These are phyloP conservation scores for Zosterops hypoxanthus DNA, from an alignment of 2,113 vertebrate genomes.

Conservation along the genomic window DNA sequence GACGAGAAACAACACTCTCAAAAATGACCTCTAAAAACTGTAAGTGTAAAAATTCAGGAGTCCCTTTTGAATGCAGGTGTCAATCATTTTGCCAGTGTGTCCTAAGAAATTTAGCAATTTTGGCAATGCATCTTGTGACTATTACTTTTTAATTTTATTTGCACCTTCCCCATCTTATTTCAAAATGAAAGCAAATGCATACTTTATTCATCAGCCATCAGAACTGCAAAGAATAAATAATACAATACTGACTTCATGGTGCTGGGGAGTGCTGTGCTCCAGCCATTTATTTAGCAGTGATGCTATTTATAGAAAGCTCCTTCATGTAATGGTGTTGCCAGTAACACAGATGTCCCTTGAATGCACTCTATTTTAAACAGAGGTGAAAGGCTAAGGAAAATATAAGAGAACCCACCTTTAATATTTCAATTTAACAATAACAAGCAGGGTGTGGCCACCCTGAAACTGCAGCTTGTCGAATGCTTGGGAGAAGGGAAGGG, in stretches of 20 bases:
- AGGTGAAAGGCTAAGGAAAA: conserved; percentile 66
- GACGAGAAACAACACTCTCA: neutral
- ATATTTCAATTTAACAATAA: conserved; percentile 74
- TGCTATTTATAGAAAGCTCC: conserved; percentile 55
- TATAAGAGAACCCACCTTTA: conserved; percentile 48
- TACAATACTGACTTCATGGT: neutral
- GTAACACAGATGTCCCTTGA: conserved; percentile 55
- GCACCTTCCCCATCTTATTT: neutral
- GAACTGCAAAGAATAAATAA: neutral
- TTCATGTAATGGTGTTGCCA: conserved; percentile 48
- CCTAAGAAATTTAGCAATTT: neutral
- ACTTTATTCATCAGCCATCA: neutral
- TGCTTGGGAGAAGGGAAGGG: conserved; percentile 74
- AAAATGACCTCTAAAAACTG: neutral
- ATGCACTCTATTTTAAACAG: conserved; percentile 46
- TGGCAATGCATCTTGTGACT: neutral
- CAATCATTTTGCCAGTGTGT: neutral
- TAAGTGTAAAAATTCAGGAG: neutral
- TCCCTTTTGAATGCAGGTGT: neutral
- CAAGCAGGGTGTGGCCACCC: conserved; percentile 63
- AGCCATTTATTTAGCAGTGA: conserved; percentile 26
- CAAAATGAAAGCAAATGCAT: neutral
- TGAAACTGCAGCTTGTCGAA: conserved; percentile 35
- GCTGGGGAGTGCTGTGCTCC: neutral
- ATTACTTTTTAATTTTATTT: neutral